Conservation (phyloP, 2,797 vertebrate species). For the Sorex maritimensis region DNA sequence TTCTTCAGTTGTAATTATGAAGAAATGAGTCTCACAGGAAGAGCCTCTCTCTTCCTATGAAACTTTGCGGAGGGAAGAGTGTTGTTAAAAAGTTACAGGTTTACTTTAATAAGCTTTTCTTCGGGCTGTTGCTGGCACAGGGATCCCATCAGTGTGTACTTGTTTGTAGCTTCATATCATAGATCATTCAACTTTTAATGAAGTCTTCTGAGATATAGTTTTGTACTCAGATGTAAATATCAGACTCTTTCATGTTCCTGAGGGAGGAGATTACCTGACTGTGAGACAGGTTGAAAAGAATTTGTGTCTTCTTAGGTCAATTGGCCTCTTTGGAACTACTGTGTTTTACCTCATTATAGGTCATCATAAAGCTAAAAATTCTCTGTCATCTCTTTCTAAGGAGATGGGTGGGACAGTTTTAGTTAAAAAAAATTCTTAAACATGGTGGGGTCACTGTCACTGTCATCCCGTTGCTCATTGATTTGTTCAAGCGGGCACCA, state of each 20-base stretch:
- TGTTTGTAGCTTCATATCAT: conserved; percentile 66
- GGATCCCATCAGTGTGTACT: conserved; percentile 54
- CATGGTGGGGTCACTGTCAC: no score
- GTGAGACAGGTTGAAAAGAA: conserved; percentile 48
- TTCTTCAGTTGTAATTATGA: conserved; percentile 43
- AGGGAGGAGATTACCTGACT: conserved; percentile 53
- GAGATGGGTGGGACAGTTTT: neutral
- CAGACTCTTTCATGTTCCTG: conserved; percentile 44
- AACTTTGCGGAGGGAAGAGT: conserved; percentile 39
- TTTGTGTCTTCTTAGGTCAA: neutral
- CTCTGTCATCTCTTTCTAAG: neutral
- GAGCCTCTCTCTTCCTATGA: conserved; percentile 10
- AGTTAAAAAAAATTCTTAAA: neutral
- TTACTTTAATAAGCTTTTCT: conserved; percentile 72
- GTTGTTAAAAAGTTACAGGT: conserved; percentile 74
- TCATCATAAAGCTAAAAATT: conserved; percentile 28
- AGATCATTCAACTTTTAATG: conserved; percentile 80
- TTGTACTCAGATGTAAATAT: conserved; percentile 53
- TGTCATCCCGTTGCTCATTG: no score
- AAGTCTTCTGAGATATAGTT: conserved; percentile 77
- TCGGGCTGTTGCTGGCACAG: conserved; percentile 34
- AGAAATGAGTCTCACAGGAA: conserved; percentile 54
- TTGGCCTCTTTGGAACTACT: conserved; percentile 36
- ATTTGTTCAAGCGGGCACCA: no score
- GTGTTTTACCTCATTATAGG: conserved; percentile 5